Percentiles rank a stretch among this genome's conserved stretches.
phyloP scores from a whole-genome alignment of 2,797 vertebrate genomes.

The Syngnathus rostellatus region DNA sequence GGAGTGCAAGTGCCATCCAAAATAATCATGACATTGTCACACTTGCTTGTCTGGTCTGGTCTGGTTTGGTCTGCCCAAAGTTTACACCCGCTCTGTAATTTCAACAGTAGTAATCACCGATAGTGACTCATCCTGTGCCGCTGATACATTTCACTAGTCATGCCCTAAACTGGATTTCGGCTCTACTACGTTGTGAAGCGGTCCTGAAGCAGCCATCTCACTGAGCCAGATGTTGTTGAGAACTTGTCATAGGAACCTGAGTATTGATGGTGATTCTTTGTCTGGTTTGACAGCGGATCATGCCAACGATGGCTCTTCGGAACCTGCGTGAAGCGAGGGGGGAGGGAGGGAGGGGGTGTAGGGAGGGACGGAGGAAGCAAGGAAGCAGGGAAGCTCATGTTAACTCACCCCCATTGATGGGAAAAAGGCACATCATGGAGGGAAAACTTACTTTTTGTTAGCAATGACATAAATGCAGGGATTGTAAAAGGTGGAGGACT shows the following conservation, averaged over 20 bases:
- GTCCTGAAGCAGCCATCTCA: constrained; percentile 27
- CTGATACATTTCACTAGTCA: background rate
- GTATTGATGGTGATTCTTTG: constrained; percentile 78
- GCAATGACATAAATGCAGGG: constrained; percentile 94
- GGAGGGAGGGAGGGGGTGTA: too few relatives aligned
- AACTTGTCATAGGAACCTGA: constrained; percentile 77
- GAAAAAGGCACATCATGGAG: background rate
- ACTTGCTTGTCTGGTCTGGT: too few relatives aligned
- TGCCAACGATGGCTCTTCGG: constrained; percentile 80
- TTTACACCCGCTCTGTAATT: background rate
- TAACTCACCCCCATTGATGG: background rate
- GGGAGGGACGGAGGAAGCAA: too few relatives aligned
- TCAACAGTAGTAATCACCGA: background rate
- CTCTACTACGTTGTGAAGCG: too few relatives aligned
- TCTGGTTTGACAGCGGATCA: constrained; percentile 84
- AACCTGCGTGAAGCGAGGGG: constrained; percentile 52
- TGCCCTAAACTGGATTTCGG: background rate
- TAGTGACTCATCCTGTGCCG: background rate
- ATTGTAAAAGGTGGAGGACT: constrained; percentile 98
- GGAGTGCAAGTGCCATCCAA: too few relatives aligned
- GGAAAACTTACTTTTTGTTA: constrained; percentile 86
- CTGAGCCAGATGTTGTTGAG: constrained; percentile 63
- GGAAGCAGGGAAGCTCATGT: background rate
- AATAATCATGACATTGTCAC: too few relatives aligned
- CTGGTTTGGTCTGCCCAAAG: background rate